These are phyloP conservation scores for Sogatella furcifera DNA, from an alignment of 1,140 invertebrate species.

Conservation along the genomic window DNA sequence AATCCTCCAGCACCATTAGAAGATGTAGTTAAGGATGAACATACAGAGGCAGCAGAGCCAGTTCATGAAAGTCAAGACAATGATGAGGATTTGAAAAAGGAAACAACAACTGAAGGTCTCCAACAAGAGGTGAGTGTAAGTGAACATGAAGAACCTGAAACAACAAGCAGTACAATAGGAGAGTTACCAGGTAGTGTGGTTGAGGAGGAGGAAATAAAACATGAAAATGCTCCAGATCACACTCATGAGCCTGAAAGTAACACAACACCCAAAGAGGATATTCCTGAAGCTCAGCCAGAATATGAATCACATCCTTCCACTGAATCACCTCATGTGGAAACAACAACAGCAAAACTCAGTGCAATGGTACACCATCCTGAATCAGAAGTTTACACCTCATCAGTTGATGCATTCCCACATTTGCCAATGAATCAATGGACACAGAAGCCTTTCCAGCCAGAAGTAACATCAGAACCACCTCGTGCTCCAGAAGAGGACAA, in stretches of 20 bases:
- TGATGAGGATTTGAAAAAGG: not conserved
- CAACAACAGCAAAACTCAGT: too few species aligned
- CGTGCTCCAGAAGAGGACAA: conserved; percentile 16
- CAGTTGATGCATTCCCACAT: not conserved
- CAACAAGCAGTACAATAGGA: too few species aligned
- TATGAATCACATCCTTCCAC: not conserved
- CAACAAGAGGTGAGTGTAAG: conserved; percentile 23
- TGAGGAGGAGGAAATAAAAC: too few species aligned
- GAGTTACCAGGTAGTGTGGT: too few species aligned
- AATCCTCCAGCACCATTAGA: too few species aligned
- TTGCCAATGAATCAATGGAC: conserved; percentile 15
- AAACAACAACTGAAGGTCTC: conserved; percentile 7
- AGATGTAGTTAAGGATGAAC: too few species aligned
- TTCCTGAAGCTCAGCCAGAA: not conserved
- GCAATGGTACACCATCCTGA: too few species aligned
- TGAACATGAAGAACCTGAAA: conserved; percentile 12
- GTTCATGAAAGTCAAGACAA: not conserved
- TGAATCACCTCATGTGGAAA: not conserved
- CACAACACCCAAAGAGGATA: not conserved
- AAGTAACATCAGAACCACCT: conserved; percentile 12
- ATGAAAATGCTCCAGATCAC: too few species aligned
- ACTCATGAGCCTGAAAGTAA: not conserved
- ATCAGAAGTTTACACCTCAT: not conserved
- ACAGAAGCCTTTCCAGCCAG: conserved; percentile 17
- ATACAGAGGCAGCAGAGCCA: not conserved